Evolutionary conservation across 2,797 vertebrate species (phyloP).

Genomic region (Perdix hodgsoniae): DNA sequence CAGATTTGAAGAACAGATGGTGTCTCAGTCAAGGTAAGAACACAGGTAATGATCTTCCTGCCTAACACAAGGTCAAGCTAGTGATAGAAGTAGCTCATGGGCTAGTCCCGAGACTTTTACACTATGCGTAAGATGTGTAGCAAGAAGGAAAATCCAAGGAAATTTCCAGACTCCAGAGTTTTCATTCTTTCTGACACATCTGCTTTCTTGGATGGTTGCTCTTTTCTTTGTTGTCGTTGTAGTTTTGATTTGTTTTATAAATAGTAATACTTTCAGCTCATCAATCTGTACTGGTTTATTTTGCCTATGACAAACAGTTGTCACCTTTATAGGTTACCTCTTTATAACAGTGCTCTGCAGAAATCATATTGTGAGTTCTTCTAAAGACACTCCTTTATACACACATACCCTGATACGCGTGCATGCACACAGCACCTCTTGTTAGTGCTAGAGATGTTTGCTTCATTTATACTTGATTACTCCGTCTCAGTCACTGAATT

Average conservation of each 20-base stretch:
- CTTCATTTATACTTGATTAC: not conserved
- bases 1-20: not conserved
- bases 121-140: not conserved
- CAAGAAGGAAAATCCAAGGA: not conserved
- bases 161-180: not conserved
- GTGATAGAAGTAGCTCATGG: not conserved
- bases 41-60: not conserved
- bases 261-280: not conserved
- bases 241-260: not conserved
- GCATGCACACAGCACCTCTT: not conserved
- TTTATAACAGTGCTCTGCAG: not conserved
- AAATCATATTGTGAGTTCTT: not conserved
- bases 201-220: not conserved
- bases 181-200: not conserved
- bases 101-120: not conserved
- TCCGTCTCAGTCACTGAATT: not conserved
- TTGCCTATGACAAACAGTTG: not conserved
- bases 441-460: not conserved
- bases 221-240: not conserved
- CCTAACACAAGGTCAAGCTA: not conserved
- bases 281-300: not conserved
- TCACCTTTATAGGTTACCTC: not conserved
- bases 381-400: not conserved
- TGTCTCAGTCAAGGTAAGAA: not conserved
- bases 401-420: not conserved